Evolutionary conservation across 2,113 vertebrate genomes (phyloP).

Genomic region (Bettongia penicillata): DNA sequence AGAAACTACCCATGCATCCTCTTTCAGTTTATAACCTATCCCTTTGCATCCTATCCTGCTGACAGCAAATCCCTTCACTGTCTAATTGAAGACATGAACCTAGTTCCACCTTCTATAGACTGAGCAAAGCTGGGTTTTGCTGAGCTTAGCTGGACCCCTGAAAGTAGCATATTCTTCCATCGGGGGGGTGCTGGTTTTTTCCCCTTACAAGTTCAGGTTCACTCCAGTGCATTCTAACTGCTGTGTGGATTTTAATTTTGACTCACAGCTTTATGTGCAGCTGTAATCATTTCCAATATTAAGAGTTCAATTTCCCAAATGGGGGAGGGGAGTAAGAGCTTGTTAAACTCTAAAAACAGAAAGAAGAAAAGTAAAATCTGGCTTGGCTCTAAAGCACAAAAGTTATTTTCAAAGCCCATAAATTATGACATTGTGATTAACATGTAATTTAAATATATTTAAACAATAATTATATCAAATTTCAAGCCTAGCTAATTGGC

Average conservation of each 20-base stretch:
- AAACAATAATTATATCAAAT: conserved; percentile 80
- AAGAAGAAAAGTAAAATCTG: conserved; percentile 60
- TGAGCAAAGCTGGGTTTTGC: conserved; percentile 46
- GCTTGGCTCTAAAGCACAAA: conserved; percentile 71
- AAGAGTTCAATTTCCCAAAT: conserved; percentile 62
- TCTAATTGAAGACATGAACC: conserved; percentile 66
- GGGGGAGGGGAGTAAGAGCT: conserved; percentile 19
- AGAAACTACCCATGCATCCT: conserved; percentile 18
- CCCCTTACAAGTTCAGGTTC: conserved; percentile 60
- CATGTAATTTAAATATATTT: conserved; percentile 82
- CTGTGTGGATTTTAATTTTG: conserved; percentile 70
- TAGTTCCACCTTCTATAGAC: conserved; percentile 37
- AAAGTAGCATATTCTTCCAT: conserved; percentile 44
- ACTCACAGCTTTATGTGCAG: conserved; percentile 69
- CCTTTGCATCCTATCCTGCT: conserved; percentile 42
- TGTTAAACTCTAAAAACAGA: conserved; percentile 65
- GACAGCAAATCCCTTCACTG: conserved; percentile 50
- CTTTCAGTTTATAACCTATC: conserved; percentile 38
- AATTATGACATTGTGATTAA: conserved; percentile 82
- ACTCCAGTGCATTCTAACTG: conserved; percentile 53
- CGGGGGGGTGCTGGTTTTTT: conserved; percentile 62
- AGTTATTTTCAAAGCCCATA: conserved; percentile 79
- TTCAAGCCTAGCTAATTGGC: conserved; percentile 78
- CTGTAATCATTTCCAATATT: conserved; percentile 70
- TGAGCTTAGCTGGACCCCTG: conserved; percentile 58